These are phyloP conservation scores for Platycnemis pennipes DNA, from an alignment of 2,888 invertebrate genomes.

Conservation along the genomic window DNA sequence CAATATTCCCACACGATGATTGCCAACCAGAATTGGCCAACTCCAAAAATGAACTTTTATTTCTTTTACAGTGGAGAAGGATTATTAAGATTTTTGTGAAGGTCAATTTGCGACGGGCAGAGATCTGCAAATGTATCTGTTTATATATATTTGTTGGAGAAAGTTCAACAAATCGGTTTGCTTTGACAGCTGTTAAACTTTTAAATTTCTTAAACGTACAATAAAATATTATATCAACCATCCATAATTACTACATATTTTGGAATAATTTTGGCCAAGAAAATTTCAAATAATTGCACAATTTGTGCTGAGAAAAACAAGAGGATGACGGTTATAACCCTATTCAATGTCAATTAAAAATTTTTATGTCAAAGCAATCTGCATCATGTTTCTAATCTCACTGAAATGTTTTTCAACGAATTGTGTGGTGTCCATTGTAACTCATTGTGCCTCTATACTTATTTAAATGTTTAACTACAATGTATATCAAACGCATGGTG, in stretches of 20 bases:
- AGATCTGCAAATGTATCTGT: conserved; percentile 43
- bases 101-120: conserved; percentile 41
- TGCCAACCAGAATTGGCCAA: background rate
- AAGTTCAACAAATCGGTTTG: conserved; percentile 41
- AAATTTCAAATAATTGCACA: conserved; percentile 10
- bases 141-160: background rate
- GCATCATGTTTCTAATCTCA: conserved; percentile 46
- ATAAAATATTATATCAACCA: background rate
- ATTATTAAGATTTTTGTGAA: conserved; percentile 1
- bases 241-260: background rate
- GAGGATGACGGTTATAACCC: background rate
- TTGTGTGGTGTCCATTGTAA: conserved; percentile 43
- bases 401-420: conserved; percentile 12
- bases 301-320: conserved; percentile 15
- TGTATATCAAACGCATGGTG: conserved; percentile 4
- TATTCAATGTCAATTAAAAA: background rate
- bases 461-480: conserved; percentile 31
- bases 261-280: conserved; percentile 25
- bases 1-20: background rate
- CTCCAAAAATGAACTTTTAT: conserved; percentile 60
- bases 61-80: conserved; percentile 57
- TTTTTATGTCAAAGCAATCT: conserved; percentile 56
- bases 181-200: conserved; percentile 40
- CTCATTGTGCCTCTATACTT: conserved; percentile 36
- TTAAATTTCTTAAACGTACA: conserved; percentile 2